These are phyloP conservation scores for Clusia tigrina DNA, from an alignment of 2,888 invertebrate species.

Conservation along the genomic window DNA sequence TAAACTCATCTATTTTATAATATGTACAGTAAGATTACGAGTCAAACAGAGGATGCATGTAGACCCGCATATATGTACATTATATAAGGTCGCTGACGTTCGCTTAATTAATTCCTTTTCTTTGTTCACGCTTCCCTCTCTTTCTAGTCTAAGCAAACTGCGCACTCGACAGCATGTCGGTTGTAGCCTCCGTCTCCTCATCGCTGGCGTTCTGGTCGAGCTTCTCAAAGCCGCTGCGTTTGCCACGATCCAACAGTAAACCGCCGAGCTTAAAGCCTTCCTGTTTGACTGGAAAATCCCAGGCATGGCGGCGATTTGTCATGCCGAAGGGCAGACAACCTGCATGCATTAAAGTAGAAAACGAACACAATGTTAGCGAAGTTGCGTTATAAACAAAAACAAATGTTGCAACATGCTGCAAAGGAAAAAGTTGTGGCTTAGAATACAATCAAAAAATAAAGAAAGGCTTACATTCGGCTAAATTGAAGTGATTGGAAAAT, in stretches of 20 bases:
- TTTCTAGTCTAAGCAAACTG: conserved; percentile 51
- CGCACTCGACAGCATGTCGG: conserved; percentile 63
- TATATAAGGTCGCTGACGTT: too few species aligned
- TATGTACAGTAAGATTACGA: too few species aligned
- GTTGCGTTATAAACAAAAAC: neutral
- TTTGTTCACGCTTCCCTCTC: neutral
- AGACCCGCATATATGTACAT: too few species aligned
- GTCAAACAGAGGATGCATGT: too few species aligned
- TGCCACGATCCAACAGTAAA: conserved; percentile 67
- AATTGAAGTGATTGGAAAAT: conserved; percentile 13
- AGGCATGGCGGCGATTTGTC: conserved; percentile 63
- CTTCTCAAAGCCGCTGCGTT: conserved; percentile 69
- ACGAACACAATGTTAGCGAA: neutral
- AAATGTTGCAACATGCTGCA: conserved; percentile 5
- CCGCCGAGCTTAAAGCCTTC: conserved; percentile 72
- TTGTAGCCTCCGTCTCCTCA: conserved; percentile 68
- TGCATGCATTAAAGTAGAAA: conserved; percentile 30
- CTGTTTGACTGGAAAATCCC: conserved; percentile 67
- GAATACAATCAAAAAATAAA: conserved; percentile 24
- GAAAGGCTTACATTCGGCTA: conserved; percentile 11
- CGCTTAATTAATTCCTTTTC: too few species aligned
- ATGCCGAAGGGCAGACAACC: conserved; percentile 62
- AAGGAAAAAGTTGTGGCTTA: neutral
- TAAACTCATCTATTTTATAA: too few species aligned
- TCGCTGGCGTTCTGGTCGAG: conserved; percentile 74